Base-by-base conservation (phyloP, 2,113 vertebrate genomes). In the Percina caprodes region DNA sequence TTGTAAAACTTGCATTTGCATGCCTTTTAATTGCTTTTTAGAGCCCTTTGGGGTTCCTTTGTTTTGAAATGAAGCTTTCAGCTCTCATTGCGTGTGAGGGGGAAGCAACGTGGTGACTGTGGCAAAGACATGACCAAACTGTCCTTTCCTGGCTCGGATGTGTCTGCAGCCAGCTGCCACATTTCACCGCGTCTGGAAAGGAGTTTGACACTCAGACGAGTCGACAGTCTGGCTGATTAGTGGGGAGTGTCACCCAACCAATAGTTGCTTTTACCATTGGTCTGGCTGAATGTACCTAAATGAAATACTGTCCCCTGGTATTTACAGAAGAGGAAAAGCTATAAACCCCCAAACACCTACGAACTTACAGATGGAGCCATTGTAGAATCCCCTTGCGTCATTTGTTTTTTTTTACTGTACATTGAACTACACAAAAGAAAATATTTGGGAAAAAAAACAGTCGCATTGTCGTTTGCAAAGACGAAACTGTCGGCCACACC, bases 311-410 rank as follows among this genome's bases (percentile, higher is more conserved):
- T 69, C 78, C 51, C 42, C 68, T 71, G 77, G 75, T 80, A 83
- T 86, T 67, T 86, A 80, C 71, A 90, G 56, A 89, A 79, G 67
- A 86, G 48, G 61, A 74, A 84, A 88, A 58, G 70, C 79, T 79
- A 73, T 80, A 78, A 84, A 84, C 59, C 68, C 63, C 77, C 35
- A 66, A n/a, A 82, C 59, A 48, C 58, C 76, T 65, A 65, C 54
- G 23, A 65, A 73, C 46, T n/a, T 71, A 80, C 63, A 83, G 42
- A 63, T 75, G 74, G 52, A 83, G 73, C 86, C 83, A 76, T 62
- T 80, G 83, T n/a, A 69, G 75, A 58, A 72, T 77, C 72, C 24
- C 56, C 58, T 18, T 63, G 56, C 60, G 35, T 30, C 56, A 61
- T 58, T 63, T 65, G n/a, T n/a, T 65, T 52, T 30, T 61, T 72